These are phyloP conservation scores for Hoplostethus atlanticus DNA, from an alignment of 2,797 vertebrate genomes.

Conservation along the genomic window DNA sequence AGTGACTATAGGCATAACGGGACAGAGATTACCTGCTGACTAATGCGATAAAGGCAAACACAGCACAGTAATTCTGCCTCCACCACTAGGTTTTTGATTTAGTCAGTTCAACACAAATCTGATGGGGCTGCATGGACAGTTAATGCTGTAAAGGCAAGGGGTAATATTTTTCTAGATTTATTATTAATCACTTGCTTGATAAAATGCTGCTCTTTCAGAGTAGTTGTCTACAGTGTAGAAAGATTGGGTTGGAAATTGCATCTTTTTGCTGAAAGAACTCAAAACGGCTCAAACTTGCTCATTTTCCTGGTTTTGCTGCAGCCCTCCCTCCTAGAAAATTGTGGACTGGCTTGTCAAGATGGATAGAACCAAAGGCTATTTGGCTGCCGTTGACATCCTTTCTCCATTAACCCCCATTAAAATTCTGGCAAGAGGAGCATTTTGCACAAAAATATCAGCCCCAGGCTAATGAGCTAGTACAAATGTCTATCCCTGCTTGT, in stretches of 20 bases:
- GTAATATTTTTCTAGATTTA: conserved; percentile 16
- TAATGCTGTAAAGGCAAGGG: conserved; percentile 14
- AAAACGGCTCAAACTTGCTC: conserved; percentile 37
- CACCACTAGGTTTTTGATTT: conserved; percentile 10
- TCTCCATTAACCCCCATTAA: conserved; percentile 52
- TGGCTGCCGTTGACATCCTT: conserved; percentile 24
- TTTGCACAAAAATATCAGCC: conserved; percentile 30
- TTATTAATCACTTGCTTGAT: background rate
- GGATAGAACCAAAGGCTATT: conserved; percentile 21
- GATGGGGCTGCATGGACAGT: conserved; percentile 6
- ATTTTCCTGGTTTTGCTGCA: conserved; percentile 28
- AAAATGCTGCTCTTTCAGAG: conserved; percentile 6
- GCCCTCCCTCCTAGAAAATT: conserved; percentile 6
- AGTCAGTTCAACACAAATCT: conserved; percentile 12
- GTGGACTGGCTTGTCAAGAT: conserved; percentile 38
- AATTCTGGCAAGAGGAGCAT: conserved; percentile 18
- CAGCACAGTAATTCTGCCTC: conserved; percentile 12
- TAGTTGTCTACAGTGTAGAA: background rate
- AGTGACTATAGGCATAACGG: conserved; percentile 36
- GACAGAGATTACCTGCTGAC: conserved; percentile 57
- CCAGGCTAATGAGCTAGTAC: conserved; percentile 2
- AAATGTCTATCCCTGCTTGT: conserved; percentile 13
- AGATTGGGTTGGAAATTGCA: conserved; percentile 4
- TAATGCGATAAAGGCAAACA: conserved; percentile 40
- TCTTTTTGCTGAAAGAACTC: conserved; percentile 14